These are phyloP conservation scores for Epirrita christyi DNA, from an alignment of 2,888 invertebrate genomes.

Conservation along the genomic window DNA sequence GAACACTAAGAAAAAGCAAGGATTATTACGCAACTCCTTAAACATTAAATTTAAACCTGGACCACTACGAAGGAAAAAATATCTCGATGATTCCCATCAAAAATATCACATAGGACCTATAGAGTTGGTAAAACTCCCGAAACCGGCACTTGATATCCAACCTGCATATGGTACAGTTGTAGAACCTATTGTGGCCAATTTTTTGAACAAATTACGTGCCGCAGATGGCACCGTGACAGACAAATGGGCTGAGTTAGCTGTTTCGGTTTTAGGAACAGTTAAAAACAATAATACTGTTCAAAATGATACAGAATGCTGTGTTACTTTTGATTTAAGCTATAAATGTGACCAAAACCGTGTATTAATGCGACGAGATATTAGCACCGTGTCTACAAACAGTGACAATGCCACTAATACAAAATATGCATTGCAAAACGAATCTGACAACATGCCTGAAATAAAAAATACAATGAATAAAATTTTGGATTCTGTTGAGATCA, in stretches of 20 bases:
- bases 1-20: constrained; percentile 21
- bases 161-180: constrained; percentile 76
- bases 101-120: constrained; percentile 73
- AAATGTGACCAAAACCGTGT: constrained; percentile 83
- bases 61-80: constrained; percentile 78
- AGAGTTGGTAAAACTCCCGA: constrained; percentile 78
- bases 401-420: not conserved
- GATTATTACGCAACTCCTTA: constrained; percentile 62
- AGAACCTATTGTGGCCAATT: constrained; percentile 67
- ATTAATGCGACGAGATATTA: constrained; percentile 71
- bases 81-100: constrained; percentile 71
- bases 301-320: constrained; percentile 53
- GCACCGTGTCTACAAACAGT: constrained; percentile 2
- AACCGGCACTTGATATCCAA: constrained; percentile 73
- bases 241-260: constrained; percentile 84
- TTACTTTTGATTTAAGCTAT: constrained; percentile 85
- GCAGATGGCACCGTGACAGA: constrained; percentile 69
- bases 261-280: constrained; percentile 72
- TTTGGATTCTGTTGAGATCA: constrained; percentile 85
- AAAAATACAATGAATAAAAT: constrained; percentile 80
- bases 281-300: constrained; percentile 48
- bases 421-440: constrained; percentile 4
- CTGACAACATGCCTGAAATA: constrained; percentile 48
- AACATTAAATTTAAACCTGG: constrained; percentile 82
- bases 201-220: constrained; percentile 66